Evolutionary conservation across 2,113 vertebrate species (phyloP).

Genomic region (Corvus moneduloides): DNA sequence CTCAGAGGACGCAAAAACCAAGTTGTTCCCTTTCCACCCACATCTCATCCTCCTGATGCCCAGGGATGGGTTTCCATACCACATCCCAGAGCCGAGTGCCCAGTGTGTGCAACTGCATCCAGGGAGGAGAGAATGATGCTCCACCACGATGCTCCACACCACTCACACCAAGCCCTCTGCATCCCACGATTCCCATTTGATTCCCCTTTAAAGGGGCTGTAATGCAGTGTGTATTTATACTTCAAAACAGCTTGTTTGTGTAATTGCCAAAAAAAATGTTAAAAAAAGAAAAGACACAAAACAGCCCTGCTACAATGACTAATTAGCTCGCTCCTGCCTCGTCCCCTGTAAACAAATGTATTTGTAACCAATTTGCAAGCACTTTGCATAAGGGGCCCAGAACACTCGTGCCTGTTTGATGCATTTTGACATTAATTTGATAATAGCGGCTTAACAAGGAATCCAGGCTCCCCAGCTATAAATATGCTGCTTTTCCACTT

Average conservation of each 20-base stretch:
- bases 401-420: conserved; percentile 70
- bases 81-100: neutral
- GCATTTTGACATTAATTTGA: conserved; percentile 71
- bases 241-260: conserved; percentile 58
- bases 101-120: neutral
- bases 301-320: conserved; percentile 46
- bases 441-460: conserved; percentile 63
- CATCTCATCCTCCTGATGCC: accelerated
- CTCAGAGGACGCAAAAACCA: accelerated
- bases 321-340: conserved; percentile 61
- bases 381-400: conserved; percentile 59
- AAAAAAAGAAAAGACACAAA: neutral
- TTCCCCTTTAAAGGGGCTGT: neutral
- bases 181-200: neutral
- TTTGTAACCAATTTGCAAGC: conserved; percentile 65
- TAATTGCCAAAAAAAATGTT: conserved; percentile 52
- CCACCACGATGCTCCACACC: neutral
- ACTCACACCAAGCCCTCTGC: neutral
- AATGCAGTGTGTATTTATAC: neutral
- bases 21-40: neutral
- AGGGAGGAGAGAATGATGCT: neutral
- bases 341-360: conserved; percentile 67
- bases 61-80: neutral
- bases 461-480: conserved; percentile 68
- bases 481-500: conserved; percentile 58